phyloP scores from a whole-genome alignment of 2,888 invertebrate species.

The Clusia tigrina region DNA sequence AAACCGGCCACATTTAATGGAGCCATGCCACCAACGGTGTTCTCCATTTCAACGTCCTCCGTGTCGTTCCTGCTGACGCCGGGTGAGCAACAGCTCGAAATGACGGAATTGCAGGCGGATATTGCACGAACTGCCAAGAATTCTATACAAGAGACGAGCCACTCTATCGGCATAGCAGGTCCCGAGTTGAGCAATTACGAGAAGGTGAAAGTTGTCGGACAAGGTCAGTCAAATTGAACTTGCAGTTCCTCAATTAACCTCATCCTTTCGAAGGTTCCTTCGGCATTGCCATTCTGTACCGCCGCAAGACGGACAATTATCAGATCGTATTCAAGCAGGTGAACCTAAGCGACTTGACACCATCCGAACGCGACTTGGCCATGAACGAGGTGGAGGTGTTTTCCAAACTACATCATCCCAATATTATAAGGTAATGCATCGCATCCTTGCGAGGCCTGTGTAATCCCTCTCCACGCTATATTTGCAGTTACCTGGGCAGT shows the following conservation, averaged over 20 bases:
- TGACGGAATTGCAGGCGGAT: constrained; percentile 17
- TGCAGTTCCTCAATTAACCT: neutral
- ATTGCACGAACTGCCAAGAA: constrained; percentile 15
- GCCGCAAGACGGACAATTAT: constrained; percentile 70
- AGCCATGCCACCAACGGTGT: constrained; percentile 44
- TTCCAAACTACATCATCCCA: constrained; percentile 75
- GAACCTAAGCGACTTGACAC: constrained; percentile 73
- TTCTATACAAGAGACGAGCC: constrained; percentile 22
- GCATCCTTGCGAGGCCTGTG: neutral
- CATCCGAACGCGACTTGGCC: constrained; percentile 72
- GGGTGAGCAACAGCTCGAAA: neutral
- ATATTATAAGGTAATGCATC: constrained; percentile 69
- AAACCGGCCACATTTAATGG: constrained; percentile 39
- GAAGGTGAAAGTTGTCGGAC: constrained; percentile 60
- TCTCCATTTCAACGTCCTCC: constrained; percentile 49
- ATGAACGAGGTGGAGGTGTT: constrained; percentile 76
- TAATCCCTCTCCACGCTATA: constrained; percentile 39
- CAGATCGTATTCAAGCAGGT: constrained; percentile 79
- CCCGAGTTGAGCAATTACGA: constrained; percentile 59
- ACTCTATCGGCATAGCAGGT: constrained; percentile 45
- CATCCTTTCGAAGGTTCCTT: constrained; percentile 69
- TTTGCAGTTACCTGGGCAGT: constrained; percentile 76
- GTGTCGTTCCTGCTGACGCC: constrained; percentile 29
- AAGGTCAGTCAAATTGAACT: constrained; percentile 42
- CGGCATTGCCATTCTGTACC: constrained; percentile 75